Base-by-base conservation (phyloP, 1,140 invertebrate species). In the Aporrectodea caliginosa region DNA sequence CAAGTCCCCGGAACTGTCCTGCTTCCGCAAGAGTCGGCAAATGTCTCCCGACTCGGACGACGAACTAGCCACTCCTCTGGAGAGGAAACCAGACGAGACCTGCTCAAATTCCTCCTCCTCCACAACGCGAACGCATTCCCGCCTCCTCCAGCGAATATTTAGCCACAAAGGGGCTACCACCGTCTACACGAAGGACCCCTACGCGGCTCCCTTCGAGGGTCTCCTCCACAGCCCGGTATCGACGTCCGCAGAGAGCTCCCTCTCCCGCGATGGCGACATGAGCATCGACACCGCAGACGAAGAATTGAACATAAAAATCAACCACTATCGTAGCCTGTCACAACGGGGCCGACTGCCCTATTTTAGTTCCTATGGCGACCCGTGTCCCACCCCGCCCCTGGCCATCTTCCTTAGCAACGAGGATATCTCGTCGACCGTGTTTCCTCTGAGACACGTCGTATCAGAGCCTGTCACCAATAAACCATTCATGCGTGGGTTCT, bases 341-440 rank as follows among this genome's bases (percentile, higher is more conserved):
- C 43, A 22, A 6, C 6, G 43, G 43, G 43, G 43, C 22, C 43
- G 43, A 22, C 43, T 58, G 43, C 43, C 43, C 6, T 58, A 58
- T 22, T 22, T 12, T 22, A 22, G 43, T 58, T 58, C 6, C 43
- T 58, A 58, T 22, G 43, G 43, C 43, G 43, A 58, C 43, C 43
- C 43, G 43, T 58, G 43, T 58, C 43, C n/a, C 75, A 76, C 35
- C 2, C 75, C 75, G 2, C 75, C 75, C 2, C 34, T 76, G n/a
- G 75, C 75, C 29, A 12, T 76, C 33, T 76, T 76, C 27, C 35
- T 35, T 0, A 76, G 75, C 35, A 35, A 76, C 75, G 75, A 76
- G 75, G 75, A 76, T 35, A 76, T 76, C 16, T 43, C 35, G 14
- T 1, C 43, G 1, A 14, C 70, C 2, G 34, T 30, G 29, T 76